Evolutionary conservation across 2,888 invertebrate species (phyloP), one percentile per base, ranked within the genome.

Genomic region (Spilarctia lutea): DNA sequence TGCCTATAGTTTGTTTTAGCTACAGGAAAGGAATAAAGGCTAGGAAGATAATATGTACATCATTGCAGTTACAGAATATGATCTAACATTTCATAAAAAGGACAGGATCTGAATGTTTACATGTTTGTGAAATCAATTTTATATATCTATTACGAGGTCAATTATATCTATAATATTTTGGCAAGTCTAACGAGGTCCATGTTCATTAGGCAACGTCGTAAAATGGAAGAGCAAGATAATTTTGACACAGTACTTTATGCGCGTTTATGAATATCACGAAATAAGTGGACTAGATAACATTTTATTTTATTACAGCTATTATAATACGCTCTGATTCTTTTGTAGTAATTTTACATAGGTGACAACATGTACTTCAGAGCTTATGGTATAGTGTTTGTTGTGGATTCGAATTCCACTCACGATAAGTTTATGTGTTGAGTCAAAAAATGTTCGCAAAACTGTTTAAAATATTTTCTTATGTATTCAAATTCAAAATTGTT

Each of bases 201-300:
- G 71, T 71, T 78, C 63, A 52, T 71, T 75, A 66, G 65, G 66
- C 39, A 65, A 65, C 35, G 60, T 67, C n/a, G 71, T 45, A 63
- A 71, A 63, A 45, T 71, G 16, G 42, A 42, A 69, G 70, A 42
- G 20, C 39, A 42, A 75, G 71, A 72, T 79, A 74, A 83, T 84
- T 71, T 63, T 27, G 69, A 70, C 60, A 30, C n/a, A 48, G 6
- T 39, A 60, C 10, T 60, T 35, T 1, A 10, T 60, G 8, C 13
- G 10, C n/a, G 20, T 70, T 70, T 42, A 60, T 70, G 33, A 68
- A 52, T 11, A 48, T 48, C 27, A 48, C 11, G 30, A 45, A 20
- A 24, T 48, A 30, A 30, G 45, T 48, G 45, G 27, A 10, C 13
- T 52, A 33, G 45, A 68, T 68, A 24, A 33, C 30, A 45, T 68